Base-by-base conservation (phyloP, 2,888 invertebrate species). In the Ecdyonurus torrentis region DNA sequence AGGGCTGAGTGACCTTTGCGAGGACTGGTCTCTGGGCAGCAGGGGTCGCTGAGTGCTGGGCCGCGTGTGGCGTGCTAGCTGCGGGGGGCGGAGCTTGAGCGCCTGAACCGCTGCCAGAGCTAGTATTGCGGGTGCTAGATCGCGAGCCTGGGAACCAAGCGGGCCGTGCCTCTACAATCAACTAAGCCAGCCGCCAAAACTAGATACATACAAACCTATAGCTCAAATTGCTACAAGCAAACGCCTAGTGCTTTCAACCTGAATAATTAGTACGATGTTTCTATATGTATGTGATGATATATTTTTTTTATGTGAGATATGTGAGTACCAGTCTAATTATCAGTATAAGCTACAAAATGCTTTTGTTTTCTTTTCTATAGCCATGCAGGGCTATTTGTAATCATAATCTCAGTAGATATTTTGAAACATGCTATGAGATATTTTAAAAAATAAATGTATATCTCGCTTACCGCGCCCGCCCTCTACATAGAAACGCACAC, bases 1-100 rank as follows among this genome's bases (percentile, higher is more conserved):
- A 87, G 63, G 85, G 79, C 60, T 82, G 79, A 60, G 78, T 77
- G 64, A 77, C 76, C 65, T 75, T 75, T 69, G 74, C 37, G 7
- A 37, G 37, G 37, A 10, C 75, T n/a, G 74, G 68, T 70, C 78
- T 80, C 1, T 71, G 75, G 78, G 65, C 71, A 72, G 75, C 69
- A 82, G 76, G 76, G 71, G 70, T 68, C 72, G 74, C 67, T 74
- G 71, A 72, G 72, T 70, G 69, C 75, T 70, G 69, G 68, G 72
- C 72, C 70, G 72, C 70, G 74, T 74, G 70, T 68, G 71, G 65
- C 74, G 74, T 74, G 68, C 37, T 61, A 70, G 62, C 77, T 75
- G 66, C 66, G 70, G 69, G 69, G 70, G 68, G 65, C 62, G 58
- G 64, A 72, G 70, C 65, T 69, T 69, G 52, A 70, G 71, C 23